Evolutionary conservation across 2,113 vertebrate genomes (phyloP).

Genomic region (Syrmaticus mikado): DNA sequence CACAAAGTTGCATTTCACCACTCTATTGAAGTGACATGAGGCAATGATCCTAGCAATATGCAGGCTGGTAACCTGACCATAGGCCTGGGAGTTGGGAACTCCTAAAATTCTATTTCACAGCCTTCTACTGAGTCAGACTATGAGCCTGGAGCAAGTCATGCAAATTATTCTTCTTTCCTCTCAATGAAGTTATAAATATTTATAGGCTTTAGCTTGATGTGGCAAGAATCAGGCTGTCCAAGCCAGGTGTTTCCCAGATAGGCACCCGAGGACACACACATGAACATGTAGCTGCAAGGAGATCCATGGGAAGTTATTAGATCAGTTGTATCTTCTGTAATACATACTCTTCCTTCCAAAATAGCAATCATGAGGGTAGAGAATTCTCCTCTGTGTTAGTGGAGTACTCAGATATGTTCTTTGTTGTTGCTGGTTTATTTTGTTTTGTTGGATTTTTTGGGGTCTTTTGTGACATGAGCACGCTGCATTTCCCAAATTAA

Average conservation of each 20-base stretch:
- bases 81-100: background rate
- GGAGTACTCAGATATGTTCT: background rate
- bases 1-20: background rate
- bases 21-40: background rate
- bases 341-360: background rate
- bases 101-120: background rate
- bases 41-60: fast-evolving
- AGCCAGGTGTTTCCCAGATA: background rate
- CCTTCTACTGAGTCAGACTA: background rate
- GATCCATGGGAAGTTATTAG: background rate
- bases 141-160: background rate
- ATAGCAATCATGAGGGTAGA: background rate
- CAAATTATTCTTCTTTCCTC: fast-evolving
- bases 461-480: background rate
- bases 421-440: fast-evolving
- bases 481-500: background rate
- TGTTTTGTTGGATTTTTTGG: background rate
- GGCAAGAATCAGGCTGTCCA: fast-evolving
- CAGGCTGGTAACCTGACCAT: background rate
- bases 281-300: background rate
- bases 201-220: background rate
- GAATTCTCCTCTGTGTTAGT: background rate
- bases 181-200: background rate
- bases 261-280: background rate
- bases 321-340: background rate